phyloP scores from a whole-genome alignment of 2,797 vertebrate genomes.

The Lerista edwardsae region DNA sequence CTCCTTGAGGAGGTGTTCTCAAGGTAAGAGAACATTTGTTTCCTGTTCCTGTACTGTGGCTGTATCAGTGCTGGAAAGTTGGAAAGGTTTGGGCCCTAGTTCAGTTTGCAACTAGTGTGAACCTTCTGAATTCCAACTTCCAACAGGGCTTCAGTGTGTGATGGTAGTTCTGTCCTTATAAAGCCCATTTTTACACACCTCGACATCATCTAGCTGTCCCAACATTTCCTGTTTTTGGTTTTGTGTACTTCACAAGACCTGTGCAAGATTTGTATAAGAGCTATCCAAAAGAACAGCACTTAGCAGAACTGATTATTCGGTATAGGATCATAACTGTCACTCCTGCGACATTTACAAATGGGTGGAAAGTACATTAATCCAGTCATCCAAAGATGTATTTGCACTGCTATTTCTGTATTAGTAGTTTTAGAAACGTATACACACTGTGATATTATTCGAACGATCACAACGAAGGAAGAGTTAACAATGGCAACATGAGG shows the following conservation, averaged over 20 bases:
- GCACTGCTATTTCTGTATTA: slow-evolving; percentile 39
- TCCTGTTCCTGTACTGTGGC: no score
- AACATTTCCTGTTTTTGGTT: neutral
- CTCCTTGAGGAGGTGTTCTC: no score
- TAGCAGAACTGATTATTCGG: neutral
- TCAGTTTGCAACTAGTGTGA: neutral
- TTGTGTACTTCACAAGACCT: neutral
- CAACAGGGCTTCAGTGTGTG: neutral
- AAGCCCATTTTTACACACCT: neutral
- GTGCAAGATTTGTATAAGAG: neutral
- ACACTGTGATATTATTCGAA: slow-evolving; percentile 18
- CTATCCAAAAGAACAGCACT: neutral
- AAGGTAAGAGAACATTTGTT: no score
- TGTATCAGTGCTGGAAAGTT: no score
- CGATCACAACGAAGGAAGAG: slow-evolving; percentile 60
- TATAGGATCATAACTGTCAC: neutral
- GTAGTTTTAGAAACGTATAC: slow-evolving; percentile 63
- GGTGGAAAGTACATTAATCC: slow-evolving; percentile 23
- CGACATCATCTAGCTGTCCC: neutral
- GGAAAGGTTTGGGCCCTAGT: no score
- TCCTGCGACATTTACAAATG: neutral
- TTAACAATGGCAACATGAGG: slow-evolving; percentile 42
- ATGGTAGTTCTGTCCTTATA: neutral
- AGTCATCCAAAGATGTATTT: slow-evolving; percentile 62
- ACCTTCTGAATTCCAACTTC: neutral